Base-by-base conservation (phyloP, 2,888 invertebrate genomes). In the Phyllotreta cruciferae region DNA sequence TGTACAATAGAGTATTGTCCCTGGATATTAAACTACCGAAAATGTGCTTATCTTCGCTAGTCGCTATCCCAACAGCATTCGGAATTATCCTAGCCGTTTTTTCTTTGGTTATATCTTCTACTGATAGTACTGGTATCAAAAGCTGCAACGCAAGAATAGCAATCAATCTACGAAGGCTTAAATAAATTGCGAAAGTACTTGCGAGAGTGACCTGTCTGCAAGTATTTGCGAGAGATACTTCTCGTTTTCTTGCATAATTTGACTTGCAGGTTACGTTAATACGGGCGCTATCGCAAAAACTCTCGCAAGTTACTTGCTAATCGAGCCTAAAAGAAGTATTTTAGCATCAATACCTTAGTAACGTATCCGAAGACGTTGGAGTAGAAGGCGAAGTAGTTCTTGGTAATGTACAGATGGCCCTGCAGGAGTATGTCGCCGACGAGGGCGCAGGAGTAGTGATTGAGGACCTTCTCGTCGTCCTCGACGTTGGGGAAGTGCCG, bases 341-440 rank as follows among this genome's bases (percentile, higher is more conserved):
- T n/a, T n/a, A n/a, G n/a, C n/a, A n/a, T n/a, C n/a, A n/a, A n/a
- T n/a, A 68, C 62, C 61, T 64, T 67, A 36, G 65, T 66, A 42
- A 67, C 65, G 82, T 94, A 93, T 76, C 96, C 96, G 81, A 96
- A 94, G 64, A 97, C 95, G 81, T 96, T 96, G 68, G 96, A 96
- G 82, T 96, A 94, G 85, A 96, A 96, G 73, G 95, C 96, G 83
- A 96, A 94, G 84, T 94, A 94, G 80, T 95, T 94, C 79, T 92
- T 91, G 68, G 96, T 95, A 79, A 96, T 94, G 84, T 96, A 96
- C 73, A 97, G 87, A 79, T 94, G 92, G 60, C 96, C 96, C 84
- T 96, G 96, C 24, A 96, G 87, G 56, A 96, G 83, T 73, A 96
- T 93, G 81, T 96, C 96, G 67, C 93, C 93, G 66, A 95, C 92